Conservation (phyloP, 2,797 vertebrate genomes). For the Pteropus rufus region DNA sequence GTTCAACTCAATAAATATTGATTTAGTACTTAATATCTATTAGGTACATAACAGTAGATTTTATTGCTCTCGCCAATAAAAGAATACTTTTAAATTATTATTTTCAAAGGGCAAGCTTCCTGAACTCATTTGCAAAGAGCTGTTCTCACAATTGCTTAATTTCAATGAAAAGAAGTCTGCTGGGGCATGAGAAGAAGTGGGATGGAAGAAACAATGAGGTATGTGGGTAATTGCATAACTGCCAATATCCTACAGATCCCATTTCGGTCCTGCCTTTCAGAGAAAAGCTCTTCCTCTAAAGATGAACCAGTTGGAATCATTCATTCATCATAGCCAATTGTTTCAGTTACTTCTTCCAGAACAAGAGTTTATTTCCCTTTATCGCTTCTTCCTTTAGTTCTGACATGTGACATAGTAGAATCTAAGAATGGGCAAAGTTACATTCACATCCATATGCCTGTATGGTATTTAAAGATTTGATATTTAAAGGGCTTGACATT, state of each 20-base stretch:
- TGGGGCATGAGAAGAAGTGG: background rate
- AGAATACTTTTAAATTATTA: background rate
- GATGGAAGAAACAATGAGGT: background rate
- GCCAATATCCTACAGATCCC: background rate
- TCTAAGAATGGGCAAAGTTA: constrained; percentile 50
- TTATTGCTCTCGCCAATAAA: background rate
- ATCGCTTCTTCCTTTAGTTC: background rate
- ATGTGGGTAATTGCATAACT: background rate
- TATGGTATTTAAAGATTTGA: constrained; percentile 78
- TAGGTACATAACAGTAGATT: background rate
- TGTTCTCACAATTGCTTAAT: background rate
- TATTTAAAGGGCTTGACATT: constrained; percentile 80
- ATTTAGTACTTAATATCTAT: background rate
- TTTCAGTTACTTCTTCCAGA: constrained; percentile 30
- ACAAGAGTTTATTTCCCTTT: background rate
- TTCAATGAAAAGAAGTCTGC: background rate
- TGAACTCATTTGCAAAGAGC: constrained; percentile 7
- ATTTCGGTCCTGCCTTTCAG: background rate
- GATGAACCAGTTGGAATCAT: background rate
- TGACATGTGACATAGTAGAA: background rate
- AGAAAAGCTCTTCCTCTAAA: background rate
- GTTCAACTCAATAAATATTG: constrained; percentile 12
- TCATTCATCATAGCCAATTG: background rate
- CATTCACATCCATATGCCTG: constrained; percentile 71
- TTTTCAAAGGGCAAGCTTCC: constrained; percentile 17